Percentiles rank a stretch among this genome's conserved stretches.
phyloP scores from a whole-genome alignment of 2,797 vertebrate genomes.

The Phoxinus dragarum region DNA sequence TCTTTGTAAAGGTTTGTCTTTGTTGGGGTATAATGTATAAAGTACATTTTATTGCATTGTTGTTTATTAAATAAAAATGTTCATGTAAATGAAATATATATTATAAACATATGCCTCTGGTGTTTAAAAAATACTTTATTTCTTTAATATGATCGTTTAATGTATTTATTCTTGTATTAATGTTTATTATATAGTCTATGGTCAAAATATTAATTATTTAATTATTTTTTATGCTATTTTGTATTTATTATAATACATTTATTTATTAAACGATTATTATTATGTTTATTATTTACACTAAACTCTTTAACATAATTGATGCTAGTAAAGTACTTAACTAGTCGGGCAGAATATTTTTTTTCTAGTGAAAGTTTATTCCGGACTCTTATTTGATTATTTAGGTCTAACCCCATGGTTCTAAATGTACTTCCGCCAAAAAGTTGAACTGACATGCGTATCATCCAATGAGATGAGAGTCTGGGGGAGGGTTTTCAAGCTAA shows the following conservation, averaged over 20 bases:
- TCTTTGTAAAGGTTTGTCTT: conserved; percentile 47
- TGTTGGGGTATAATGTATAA: conserved; percentile 57
- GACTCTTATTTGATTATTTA: conserved; percentile 16
- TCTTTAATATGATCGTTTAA: background rate
- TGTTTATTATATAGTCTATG: background rate
- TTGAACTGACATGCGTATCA: background rate
- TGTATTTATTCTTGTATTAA: background rate
- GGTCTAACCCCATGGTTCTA: background rate
- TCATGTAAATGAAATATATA: conserved; percentile 61
- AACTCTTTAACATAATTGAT: background rate
- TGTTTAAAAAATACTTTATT: background rate
- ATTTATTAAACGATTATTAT: background rate
- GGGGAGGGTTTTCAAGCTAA: background rate
- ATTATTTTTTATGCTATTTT: background rate
- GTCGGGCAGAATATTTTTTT: background rate
- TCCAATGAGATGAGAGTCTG: conserved; percentile 31
- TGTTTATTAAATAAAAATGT: conserved; percentile 69
- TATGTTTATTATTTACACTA: background rate
- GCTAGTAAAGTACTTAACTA: background rate
- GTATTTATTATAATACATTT: background rate
- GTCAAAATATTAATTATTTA: background rate
- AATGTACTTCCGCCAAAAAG: conserved; percentile 19
- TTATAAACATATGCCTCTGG: background rate
- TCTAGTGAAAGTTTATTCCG: background rate
- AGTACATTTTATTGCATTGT: conserved; percentile 61